Evolutionary conservation across 2,113 vertebrate genomes (phyloP).

Genomic region (Coracopsis vasa): DNA sequence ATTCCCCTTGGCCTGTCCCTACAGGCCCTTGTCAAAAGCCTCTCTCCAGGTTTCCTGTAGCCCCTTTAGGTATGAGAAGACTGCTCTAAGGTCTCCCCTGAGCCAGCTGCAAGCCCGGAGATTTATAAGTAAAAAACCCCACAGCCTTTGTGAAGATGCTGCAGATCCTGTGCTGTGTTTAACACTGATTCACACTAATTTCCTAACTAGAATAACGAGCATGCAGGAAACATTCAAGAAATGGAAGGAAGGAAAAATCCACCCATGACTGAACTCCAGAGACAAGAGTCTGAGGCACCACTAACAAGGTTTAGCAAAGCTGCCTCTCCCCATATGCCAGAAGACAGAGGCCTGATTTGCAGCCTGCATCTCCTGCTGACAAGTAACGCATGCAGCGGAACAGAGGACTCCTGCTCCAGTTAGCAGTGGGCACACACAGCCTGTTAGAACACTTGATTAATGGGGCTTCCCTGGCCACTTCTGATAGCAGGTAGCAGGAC

Average conservation of each 20-base stretch:
- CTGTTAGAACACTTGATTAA: background rate
- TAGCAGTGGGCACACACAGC: background rate
- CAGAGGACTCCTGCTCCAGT: background rate
- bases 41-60: background rate
- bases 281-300: background rate
- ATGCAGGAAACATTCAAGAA: background rate
- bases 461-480: background rate
- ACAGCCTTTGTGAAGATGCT: background rate
- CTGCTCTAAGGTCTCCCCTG: background rate
- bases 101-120: background rate
- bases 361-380: background rate
- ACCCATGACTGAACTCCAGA: background rate
- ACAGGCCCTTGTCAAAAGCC: background rate
- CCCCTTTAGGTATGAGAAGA: background rate
- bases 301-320: background rate
- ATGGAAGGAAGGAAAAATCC: background rate
- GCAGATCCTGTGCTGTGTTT: background rate
- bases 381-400: background rate
- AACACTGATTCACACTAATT: background rate
- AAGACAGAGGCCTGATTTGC: background rate
- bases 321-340: background rate
- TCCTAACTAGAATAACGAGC: background rate
- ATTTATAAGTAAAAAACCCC: background rate
- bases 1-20: background rate
- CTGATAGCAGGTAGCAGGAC: background rate